Evolutionary conservation across 1,140 invertebrate genomes (phyloP).

Genomic region (Conus ventricosus): DNA sequence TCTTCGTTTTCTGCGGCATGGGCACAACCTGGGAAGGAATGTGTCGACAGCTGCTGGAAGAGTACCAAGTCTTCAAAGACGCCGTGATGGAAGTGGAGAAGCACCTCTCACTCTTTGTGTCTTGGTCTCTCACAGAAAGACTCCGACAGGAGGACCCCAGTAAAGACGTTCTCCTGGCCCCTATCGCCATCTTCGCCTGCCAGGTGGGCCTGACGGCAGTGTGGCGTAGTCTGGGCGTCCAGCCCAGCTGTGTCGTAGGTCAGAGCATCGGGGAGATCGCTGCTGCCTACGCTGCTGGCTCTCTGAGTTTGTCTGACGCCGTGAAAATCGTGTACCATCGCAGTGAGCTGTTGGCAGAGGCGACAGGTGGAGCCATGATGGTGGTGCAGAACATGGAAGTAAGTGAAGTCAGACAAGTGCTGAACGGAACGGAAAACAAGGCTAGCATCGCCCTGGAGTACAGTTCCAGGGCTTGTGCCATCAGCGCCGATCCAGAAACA

Average conservation of each 20-base stretch:
- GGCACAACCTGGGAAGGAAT: conserved; percentile 57
- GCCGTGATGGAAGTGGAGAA: conserved; percentile 49
- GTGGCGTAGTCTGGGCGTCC: conserved; percentile 56
- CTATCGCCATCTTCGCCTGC: conserved; percentile 60
- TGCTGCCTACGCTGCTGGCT: conserved; percentile 54
- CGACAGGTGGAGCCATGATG: conserved; percentile 55
- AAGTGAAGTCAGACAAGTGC: conserved; percentile 38
- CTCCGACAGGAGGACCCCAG: conserved; percentile 37
- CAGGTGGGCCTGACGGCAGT: conserved; percentile 55
- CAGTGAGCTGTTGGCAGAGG: conserved; percentile 43
- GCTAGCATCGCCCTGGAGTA: conserved; percentile 57
- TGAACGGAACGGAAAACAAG: conserved; percentile 30
- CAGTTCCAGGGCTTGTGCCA: conserved; percentile 54
- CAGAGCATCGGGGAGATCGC: conserved; percentile 66
- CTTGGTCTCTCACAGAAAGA: conserved; percentile 45
- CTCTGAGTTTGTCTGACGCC: conserved; percentile 50
- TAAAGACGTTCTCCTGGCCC: conserved; percentile 49
- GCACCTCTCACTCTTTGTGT: conserved; percentile 37
- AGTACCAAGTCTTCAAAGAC: conserved; percentile 38
- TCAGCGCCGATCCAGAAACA: conserved; percentile 50
- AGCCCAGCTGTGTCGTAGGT: conserved; percentile 56
- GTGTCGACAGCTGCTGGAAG: conserved; percentile 49
- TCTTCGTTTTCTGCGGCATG: conserved; percentile 63
- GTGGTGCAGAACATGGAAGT: conserved; percentile 49
- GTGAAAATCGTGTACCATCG: conserved; percentile 57